phyloP scores from a whole-genome alignment of 2,113 vertebrate genomes.

The Oplegnathus fasciatus region DNA sequence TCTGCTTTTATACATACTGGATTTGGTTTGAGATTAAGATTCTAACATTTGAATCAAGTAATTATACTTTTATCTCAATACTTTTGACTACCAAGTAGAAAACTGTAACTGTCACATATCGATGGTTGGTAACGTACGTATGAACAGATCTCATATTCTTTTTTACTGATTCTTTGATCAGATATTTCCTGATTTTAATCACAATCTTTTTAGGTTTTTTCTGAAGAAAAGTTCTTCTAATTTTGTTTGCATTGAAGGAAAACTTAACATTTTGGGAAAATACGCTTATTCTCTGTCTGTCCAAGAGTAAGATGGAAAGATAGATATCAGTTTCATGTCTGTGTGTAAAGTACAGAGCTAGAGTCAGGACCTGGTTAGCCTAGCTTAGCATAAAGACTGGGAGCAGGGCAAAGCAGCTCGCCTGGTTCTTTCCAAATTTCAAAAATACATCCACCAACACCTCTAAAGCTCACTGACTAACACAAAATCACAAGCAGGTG shows the following conservation, averaged over 20 bases:
- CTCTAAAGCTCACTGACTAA: not conserved
- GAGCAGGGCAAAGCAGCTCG: not conserved
- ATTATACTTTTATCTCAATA: not conserved
- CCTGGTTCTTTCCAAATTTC: not conserved
- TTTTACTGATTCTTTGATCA: not conserved
- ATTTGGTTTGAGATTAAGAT: not conserved
- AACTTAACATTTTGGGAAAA: not conserved
- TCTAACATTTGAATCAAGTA: not conserved
- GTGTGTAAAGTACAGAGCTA: not conserved
- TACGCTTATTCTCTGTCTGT: not conserved
- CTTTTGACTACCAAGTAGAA: not conserved
- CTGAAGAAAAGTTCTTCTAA: not conserved
- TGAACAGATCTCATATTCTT: not conserved
- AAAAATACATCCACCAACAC: not conserved
- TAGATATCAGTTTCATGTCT: not conserved
- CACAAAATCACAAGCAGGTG: not conserved
- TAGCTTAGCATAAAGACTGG: slow-evolving; percentile 11
- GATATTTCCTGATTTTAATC: not conserved
- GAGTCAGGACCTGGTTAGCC: not conserved
- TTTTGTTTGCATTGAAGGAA: not conserved
- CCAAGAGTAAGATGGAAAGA: not conserved
- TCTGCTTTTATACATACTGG: not conserved
- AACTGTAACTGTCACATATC: not conserved
- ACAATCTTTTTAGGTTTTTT: not conserved
- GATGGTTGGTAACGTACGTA: not conserved